Percentiles rank a stretch among this genome's conserved stretches.
These are phyloP conservation scores for Zoroaster sp. DNA, from an alignment of 53 echinoderm and acorn worm genomes.

Conservation along the genomic window DNA sequence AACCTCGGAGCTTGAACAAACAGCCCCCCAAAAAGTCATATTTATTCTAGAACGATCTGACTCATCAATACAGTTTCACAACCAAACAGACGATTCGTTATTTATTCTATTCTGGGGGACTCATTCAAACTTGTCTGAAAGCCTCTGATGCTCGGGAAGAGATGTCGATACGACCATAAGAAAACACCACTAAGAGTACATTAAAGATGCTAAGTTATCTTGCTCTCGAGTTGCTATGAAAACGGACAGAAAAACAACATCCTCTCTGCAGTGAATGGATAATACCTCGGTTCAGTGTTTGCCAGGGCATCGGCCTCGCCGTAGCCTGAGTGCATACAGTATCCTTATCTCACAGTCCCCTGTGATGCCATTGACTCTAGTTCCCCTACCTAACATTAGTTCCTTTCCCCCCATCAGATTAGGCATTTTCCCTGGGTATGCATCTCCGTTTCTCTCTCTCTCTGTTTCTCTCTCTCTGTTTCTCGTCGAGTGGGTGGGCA, in stretches of 20 bases:
- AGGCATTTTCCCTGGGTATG: neutral
- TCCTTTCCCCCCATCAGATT: slow-evolving; percentile 25
- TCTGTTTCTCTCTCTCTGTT: neutral
- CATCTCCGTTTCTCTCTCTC: neutral
- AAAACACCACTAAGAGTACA: slow-evolving; percentile 48
- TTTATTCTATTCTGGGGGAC: slow-evolving; percentile 17
- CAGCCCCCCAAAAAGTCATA: neutral
- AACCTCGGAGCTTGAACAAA: neutral
- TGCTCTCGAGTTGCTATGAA: slow-evolving; percentile 9
- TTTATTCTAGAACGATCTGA: slow-evolving; percentile 6
- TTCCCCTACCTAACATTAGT: neutral
- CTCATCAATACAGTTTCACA: slow-evolving; percentile 19
- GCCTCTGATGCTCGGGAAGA: neutral
- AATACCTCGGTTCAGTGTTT: slow-evolving; percentile 31
- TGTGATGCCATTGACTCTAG: neutral
- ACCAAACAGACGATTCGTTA: neutral
- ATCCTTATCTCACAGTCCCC: neutral
- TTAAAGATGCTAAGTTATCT: slow-evolving; percentile 48
- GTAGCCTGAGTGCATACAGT: neutral
- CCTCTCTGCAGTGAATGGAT: slow-evolving; percentile 6
- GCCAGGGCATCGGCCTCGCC: slow-evolving; percentile 27
- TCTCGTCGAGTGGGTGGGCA: neutral
- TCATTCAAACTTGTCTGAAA: slow-evolving; percentile 31
- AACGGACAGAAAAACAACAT: slow-evolving; percentile 25
- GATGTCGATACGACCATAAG: slow-evolving; percentile 32